Percentiles rank a stretch among this genome's conserved stretches.
phyloP scores from a whole-genome alignment of 2,797 vertebrate species.

The Rhinatrema bivittatum region DNA sequence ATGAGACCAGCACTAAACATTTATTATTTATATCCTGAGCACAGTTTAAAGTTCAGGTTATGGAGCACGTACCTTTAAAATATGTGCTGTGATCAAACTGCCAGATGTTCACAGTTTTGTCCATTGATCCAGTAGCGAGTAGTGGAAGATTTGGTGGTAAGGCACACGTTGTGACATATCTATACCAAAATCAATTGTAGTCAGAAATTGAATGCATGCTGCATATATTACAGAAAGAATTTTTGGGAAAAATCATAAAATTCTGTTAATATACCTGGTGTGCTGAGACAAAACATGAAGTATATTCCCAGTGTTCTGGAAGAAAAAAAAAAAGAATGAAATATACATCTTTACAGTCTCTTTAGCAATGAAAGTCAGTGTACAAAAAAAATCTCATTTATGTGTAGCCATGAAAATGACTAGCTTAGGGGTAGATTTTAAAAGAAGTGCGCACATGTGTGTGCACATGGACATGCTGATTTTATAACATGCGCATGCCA shows the following conservation, averaged over 20 bases:
- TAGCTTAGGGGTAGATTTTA: too few relatives aligned
- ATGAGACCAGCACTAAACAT: too few relatives aligned
- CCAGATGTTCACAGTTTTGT: constrained; percentile 79
- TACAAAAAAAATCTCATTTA: too few relatives aligned
- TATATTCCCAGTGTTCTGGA: constrained; percentile 61
- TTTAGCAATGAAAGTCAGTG: too few relatives aligned
- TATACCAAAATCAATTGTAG: constrained; percentile 34
- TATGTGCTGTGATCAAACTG: constrained; percentile 42
- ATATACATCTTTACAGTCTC: too few relatives aligned
- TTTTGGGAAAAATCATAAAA: constrained; percentile 1
- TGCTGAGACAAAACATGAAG: constrained; percentile 72
- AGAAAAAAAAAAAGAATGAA: constrained; percentile 30
- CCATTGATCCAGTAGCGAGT: constrained; percentile 83
- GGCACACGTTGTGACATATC: constrained; percentile 78
- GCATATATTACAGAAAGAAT: neutral
- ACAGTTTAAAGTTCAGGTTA: too few relatives aligned
- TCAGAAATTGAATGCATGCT: neutral
- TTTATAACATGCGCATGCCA: too few relatives aligned
- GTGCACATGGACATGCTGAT: too few relatives aligned
- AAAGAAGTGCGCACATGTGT: too few relatives aligned
- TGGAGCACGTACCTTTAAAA: constrained; percentile 5
- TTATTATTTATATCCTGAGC: too few relatives aligned
- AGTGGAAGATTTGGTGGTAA: constrained; percentile 63
- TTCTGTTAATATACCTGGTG: constrained; percentile 58
- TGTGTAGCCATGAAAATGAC: too few relatives aligned